Evolutionary conservation across 2,113 vertebrate species (phyloP).

Genomic region (Promerops cafer): DNA sequence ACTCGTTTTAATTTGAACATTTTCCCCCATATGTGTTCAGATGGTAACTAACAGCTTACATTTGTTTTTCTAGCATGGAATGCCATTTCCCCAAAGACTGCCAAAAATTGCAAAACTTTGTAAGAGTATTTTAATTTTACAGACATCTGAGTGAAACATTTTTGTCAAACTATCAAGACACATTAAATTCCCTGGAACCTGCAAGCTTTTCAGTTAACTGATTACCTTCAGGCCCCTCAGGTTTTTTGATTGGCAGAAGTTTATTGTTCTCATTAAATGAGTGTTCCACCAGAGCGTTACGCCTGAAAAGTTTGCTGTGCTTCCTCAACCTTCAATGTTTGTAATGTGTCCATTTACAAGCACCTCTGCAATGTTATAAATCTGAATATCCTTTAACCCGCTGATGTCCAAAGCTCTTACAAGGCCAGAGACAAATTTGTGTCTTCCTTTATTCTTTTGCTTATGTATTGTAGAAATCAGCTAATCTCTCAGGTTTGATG

Average conservation of each 20-base stretch:
- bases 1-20: background rate
- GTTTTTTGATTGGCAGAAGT: conserved; percentile 32
- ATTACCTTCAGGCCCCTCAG: conserved; percentile 17
- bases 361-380: background rate
- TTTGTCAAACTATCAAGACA: conserved; percentile 40
- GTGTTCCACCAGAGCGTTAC: background rate
- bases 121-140: conserved; percentile 35
- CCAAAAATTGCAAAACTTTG: conserved; percentile 37
- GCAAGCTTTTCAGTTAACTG: background rate
- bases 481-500: background rate
- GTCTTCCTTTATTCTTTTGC: background rate
- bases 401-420: background rate
- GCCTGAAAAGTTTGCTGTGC: background rate
- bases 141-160: conserved; percentile 2
- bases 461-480: background rate
- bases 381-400: background rate
- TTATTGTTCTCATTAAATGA: conserved; percentile 15
- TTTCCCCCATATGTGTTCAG: background rate
- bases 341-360: background rate
- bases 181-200: conserved; percentile 8
- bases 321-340: background rate
- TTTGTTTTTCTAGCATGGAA: conserved; percentile 31
- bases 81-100: background rate
- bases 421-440: background rate
- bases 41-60: background rate